Base-by-base conservation (phyloP, 2,797 vertebrate genomes). In the Eulemur coronatus region DNA sequence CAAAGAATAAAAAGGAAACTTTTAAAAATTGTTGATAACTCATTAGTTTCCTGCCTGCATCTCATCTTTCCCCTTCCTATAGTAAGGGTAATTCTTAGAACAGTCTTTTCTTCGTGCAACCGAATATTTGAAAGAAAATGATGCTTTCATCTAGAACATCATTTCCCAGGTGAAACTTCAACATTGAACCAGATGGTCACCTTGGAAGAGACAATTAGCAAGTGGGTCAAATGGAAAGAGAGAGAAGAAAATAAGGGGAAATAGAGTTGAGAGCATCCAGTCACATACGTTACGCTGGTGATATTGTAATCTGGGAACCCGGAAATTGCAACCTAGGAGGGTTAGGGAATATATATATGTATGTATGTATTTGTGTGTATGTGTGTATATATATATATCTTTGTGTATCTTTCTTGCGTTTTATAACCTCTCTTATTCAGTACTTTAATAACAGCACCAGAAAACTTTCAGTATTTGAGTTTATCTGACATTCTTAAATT, bases 111-210 rank as follows among this genome's bases (percentile, higher is more conserved):
- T 86, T 33, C 33, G 2, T 59, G 57, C 5, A 59, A 57, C 0
- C 8, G 6, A 52, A n/a, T 80, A 73, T 28, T 84, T 72, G 73
- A 75, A 91, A 96, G n/a, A 85, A 84, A 61, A 55, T 79, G 1
- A 55, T 17, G 84, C 46, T 4, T 80, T 91, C 85, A 91, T 61
- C 1, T 41, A 75, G 7, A 67, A 11, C 4, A 59, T 67, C 18
- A n/a, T 94, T 95, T 95, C 43, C 22, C 75, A 57, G 7, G 52
- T 26, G 3, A 72, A 65, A 92, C 3, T 85, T 41, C 26, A 63
- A 84, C 12, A 33, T 55, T 22, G 70, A 9, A 67, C 2, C 2
- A 69, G 0, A 52, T n/a, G 35, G 20, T 88, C 33, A 13, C 3
- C 46, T 55, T 41, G 35, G 43, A 80, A 75, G 28, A 80, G 17